Conservation (phyloP, 2,797 vertebrate species). For the Hypotaenidia philippensis region DNA sequence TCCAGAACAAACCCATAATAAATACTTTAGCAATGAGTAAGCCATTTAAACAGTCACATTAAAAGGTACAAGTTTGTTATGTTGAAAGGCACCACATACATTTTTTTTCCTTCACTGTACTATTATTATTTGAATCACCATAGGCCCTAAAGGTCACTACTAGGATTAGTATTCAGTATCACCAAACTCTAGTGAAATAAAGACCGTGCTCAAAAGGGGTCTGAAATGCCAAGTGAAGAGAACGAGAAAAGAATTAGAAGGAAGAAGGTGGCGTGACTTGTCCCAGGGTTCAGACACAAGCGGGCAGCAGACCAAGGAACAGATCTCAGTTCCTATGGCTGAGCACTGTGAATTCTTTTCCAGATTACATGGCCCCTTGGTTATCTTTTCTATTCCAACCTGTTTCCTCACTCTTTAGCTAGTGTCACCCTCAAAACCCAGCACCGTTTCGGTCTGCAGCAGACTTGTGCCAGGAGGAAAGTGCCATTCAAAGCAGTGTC, state of each 20-base stretch:
- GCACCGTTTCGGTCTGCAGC: not conserved
- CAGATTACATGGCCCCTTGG: not conserved
- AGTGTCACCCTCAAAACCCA: not conserved
- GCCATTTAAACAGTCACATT: not conserved
- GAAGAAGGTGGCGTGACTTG: not conserved
- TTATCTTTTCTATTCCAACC: not conserved
- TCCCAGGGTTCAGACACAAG: not conserved
- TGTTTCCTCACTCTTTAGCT: not conserved
- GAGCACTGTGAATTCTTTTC: not conserved
- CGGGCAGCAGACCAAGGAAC: not conserved
- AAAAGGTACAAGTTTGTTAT: not conserved
- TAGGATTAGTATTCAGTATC: not conserved
- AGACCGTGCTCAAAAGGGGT: not conserved
- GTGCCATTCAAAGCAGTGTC: not conserved
- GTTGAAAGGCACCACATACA: not conserved
- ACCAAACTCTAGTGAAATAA: not conserved
- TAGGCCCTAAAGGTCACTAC: not conserved
- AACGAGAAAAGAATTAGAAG: not conserved
- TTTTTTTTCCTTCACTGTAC: not conserved
- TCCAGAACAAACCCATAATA: not conserved
- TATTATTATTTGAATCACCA: not conserved
- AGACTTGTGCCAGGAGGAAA: not conserved
- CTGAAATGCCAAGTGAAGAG: not conserved
- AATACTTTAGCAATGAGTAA: not conserved
- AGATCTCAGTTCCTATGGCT: not conserved